phyloP scores from a whole-genome alignment of 2,113 vertebrate species.

The Podiceps cristatus region DNA sequence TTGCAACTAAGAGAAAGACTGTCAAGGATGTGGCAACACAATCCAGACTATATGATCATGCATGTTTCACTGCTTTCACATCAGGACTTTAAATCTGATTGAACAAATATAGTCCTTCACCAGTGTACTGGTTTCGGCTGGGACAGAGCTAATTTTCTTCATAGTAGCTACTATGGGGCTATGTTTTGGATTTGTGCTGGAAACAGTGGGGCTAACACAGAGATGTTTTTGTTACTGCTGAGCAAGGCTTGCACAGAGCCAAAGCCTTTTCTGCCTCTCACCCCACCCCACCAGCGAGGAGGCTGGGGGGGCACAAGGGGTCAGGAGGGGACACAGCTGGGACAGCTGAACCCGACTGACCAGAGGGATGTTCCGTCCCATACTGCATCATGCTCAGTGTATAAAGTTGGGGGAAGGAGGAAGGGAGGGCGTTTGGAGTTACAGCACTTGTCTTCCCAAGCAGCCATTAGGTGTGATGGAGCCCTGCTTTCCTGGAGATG shows the following conservation, averaged over 20 bases:
- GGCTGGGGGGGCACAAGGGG: not conserved
- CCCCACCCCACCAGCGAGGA: fast-evolving
- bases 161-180: fast-evolving
- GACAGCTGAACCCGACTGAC: not conserved
- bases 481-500: not conserved
- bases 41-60: not conserved
- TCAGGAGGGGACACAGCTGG: not conserved
- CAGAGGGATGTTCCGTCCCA: not conserved
- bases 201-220: not conserved
- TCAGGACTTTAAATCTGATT: not conserved
- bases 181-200: not conserved
- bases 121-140: not conserved
- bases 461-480: fast-evolving
- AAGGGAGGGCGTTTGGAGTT: fast-evolving
- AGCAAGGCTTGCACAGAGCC: not conserved
- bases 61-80: not conserved
- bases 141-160: not conserved
- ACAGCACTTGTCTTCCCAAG: fast-evolving
- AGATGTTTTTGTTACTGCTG: not conserved
- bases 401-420: not conserved
- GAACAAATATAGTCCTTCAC: not conserved
- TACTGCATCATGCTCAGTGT: not conserved
- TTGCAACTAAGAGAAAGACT: not conserved
- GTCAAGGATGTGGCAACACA: not conserved
- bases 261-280: not conserved